Base-by-base conservation (phyloP, 2,888 invertebrate species). In the Diplazon laetatorius region DNA sequence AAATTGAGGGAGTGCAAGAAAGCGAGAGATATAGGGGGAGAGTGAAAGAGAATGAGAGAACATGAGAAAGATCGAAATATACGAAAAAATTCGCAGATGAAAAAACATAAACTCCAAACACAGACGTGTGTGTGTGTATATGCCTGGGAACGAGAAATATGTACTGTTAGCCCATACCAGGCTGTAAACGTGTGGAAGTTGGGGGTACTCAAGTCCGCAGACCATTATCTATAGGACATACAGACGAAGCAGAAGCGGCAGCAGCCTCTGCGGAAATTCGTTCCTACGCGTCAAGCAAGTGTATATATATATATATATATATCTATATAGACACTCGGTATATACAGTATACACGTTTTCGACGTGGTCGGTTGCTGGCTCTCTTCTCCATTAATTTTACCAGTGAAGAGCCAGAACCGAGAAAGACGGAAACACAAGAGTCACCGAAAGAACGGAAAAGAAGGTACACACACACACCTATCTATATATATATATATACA, bases 371-470 rank as follows among this genome's bases (percentile, higher is more conserved):
- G 66, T 55, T 62, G 74, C 55, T 30, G 74, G 60, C 39, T 71
- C 70, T 71, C 66, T 71, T 78, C 78, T 78, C 78, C 78, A 78
- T 78, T 78, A 78, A 78, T 75, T 78, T 78, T 68, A 62, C 78
- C 69, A 75, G 71, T 62, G 57, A 73, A 78, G 69, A 78, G 63
- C 69, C 73, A 63, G 46, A 44, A 62, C 50, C 18, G 10, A 62
- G 65, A 16, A 30, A 12, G 14, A 35, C 20, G 46, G 16, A 66
- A 59, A 63, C 10, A 39, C 30, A 39, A 18, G 22, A 46, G 16
- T 22, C 8, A 12, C 25, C 3, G 16, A 16, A 44, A 69, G 16
- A 8, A 65, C 42, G 57, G 12, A 25, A 35, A n/a, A 35, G 10
- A 22, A 35, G 12, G 18, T 50, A 65, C 39, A 14, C 52, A 63